Evolutionary conservation across 2,888 invertebrate species (phyloP).

Genomic region (Marronus borbonicus): DNA sequence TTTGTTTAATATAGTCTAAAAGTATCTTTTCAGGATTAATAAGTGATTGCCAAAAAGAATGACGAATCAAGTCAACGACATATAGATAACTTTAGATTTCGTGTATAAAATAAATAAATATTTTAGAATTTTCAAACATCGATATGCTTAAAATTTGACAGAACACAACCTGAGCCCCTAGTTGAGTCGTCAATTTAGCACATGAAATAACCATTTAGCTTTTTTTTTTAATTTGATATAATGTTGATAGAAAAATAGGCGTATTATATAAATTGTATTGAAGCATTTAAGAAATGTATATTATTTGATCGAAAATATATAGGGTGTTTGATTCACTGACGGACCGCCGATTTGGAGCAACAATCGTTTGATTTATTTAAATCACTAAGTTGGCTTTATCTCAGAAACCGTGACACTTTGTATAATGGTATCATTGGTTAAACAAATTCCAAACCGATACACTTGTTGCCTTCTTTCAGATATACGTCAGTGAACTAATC

Average conservation of each 20-base stretch:
- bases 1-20: not conserved
- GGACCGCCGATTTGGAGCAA: too few species aligned
- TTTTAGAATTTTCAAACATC: not conserved
- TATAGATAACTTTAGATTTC: not conserved
- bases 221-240: conserved; percentile 2
- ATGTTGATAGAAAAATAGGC: conserved; percentile 9
- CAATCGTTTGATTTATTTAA: too few species aligned
- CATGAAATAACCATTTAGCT: conserved; percentile 1
- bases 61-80: too few species aligned
- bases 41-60: conserved; percentile 22
- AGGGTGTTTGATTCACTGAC: not conserved
- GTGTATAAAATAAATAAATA: conserved; percentile 19
- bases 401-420: too few species aligned
- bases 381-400: too few species aligned
- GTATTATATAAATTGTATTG: conserved; percentile 14
- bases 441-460: too few species aligned
- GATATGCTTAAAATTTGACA: conserved; percentile 54
- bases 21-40: not conserved
- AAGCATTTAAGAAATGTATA: conserved; percentile 27
- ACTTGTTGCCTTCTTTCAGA: too few species aligned
- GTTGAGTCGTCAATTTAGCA: conserved; percentile 57
- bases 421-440: too few species aligned
- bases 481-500: too few species aligned
- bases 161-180: conserved; percentile 62
- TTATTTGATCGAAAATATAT: not conserved